Evolutionary conservation across 2,888 invertebrate genomes (phyloP).

Genomic region (Steromphala cineraria): DNA sequence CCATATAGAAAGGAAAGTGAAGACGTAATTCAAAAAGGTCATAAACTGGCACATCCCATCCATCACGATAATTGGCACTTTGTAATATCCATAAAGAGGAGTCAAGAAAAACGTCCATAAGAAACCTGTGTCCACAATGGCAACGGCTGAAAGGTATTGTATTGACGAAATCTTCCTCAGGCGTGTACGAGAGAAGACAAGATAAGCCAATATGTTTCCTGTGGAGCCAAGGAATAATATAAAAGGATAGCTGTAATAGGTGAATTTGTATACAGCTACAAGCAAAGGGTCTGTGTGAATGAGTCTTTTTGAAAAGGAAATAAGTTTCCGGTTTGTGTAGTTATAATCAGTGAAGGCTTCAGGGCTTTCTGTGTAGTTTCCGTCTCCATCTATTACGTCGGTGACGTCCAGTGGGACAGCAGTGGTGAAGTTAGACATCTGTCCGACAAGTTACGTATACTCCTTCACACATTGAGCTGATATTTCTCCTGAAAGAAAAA

Average conservation of each 20-base stretch:
- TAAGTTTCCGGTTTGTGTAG: too few relatives aligned
- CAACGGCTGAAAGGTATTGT: conserved; percentile 85
- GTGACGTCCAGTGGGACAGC: too few relatives aligned
- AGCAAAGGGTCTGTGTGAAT: not conserved
- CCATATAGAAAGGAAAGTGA: conserved; percentile 63
- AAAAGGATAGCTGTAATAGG: conserved; percentile 82
- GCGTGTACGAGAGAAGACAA: conserved; percentile 85
- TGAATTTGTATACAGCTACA: not conserved
- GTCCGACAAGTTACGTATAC: too few relatives aligned
- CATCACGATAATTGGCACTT: conserved; percentile 53
- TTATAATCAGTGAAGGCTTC: too few relatives aligned
- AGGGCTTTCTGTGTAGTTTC: too few relatives aligned
- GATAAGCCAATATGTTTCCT: conserved; percentile 86
- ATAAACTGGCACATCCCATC: conserved; percentile 83
- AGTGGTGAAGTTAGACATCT: too few relatives aligned
- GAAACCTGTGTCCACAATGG: conserved; percentile 86
- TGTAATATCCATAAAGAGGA: conserved; percentile 37
- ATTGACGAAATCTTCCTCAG: conserved; percentile 85
- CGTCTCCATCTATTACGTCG: too few relatives aligned
- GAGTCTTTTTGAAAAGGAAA: not conserved
- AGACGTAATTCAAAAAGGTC: conserved; percentile 80
- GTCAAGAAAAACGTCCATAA: conserved; percentile 80
- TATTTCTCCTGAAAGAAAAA: too few relatives aligned
- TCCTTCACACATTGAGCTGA: too few relatives aligned
- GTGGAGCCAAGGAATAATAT: conserved; percentile 83